Evolutionary conservation across 2,888 invertebrate genomes (phyloP), one percentile per base, ranked within the genome.

Genomic region (Agrilus biguttatus): DNA sequence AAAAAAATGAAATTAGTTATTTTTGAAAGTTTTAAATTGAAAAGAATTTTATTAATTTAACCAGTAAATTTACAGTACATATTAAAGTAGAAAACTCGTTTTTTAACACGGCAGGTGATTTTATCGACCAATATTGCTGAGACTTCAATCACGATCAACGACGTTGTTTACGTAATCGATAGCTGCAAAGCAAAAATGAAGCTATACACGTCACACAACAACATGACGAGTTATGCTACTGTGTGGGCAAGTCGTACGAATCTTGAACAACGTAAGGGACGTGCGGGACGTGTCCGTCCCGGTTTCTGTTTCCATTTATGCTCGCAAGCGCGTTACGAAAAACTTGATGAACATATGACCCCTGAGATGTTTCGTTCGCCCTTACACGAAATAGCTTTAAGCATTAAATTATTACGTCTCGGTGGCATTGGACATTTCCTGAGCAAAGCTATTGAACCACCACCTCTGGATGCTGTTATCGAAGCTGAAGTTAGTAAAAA

Each of bases 361-460:
- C 95, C 97, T 0, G 97, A 98, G 72, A 97, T 98, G 79, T 92
- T 97, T 69, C 75, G 97, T 41, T 96, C 96, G 0, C 97, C 97
- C 0, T 69, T 98, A 13, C 96, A 97, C 59, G 96, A 97, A 62
- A 70, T 97, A 43, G 90, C 93, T 0, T 72, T 98, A 41, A 86
- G 88, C 35, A 89, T 92, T 44, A 92, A 95, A 61, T 70, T 97
- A 8, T 72, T 98, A 3, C 75, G 88, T 2, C 71, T 98, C 5
- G 97, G 97, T 40, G 78, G 83, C 19, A 93, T 97, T 57, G 90
- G 91, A 0, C 87, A 87, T 62, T 98, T 98, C 68, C 71, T 98
- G 45, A 89, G 91, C 17, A 96, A 96, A 66, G 89, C 89, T 0
- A 83, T 96, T 17, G 93, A 97, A 62, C 93, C 96, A 0, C 97